Conservation (phyloP, 2,113 vertebrate species). For the Muscicapa adusta region DNA sequence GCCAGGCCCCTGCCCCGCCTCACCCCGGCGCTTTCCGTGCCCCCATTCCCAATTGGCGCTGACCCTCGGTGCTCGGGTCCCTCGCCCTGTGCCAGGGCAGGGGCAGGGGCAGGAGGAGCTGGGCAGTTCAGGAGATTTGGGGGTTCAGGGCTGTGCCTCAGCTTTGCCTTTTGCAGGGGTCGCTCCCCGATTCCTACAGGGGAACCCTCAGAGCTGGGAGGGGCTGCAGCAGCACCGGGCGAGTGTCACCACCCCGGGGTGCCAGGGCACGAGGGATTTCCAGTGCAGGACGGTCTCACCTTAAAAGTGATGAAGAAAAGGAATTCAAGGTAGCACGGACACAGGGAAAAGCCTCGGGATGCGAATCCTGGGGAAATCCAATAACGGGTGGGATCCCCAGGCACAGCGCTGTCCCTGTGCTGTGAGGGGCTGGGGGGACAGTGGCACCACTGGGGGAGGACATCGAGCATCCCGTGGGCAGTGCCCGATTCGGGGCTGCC, state of each 20-base stretch:
- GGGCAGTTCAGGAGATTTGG: background rate
- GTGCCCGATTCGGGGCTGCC: background rate
- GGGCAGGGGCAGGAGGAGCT: background rate
- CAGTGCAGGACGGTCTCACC: accelerated
- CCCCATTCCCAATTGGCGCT: background rate
- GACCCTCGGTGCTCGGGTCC: background rate
- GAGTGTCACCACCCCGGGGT: accelerated
- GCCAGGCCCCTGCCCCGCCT: background rate
- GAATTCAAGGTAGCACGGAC: background rate
- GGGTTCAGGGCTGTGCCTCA: background rate
- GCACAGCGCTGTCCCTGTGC: accelerated
- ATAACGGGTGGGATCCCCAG: background rate
- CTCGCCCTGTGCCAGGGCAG: background rate
- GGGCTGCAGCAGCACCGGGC: background rate
- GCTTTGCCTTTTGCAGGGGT: accelerated
- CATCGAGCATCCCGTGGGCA: accelerated
- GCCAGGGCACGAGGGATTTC: background rate
- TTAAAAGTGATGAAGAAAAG: accelerated
- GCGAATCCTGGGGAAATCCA: background rate
- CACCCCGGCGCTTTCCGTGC: accelerated
- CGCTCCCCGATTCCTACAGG: accelerated
- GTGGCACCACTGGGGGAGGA: accelerated
- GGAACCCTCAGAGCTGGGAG: accelerated
- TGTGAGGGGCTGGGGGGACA: background rate
- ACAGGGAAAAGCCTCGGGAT: background rate